phyloP scores from a whole-genome alignment of 2,888 invertebrate genomes.

The Nephrotoma flavescens region DNA sequence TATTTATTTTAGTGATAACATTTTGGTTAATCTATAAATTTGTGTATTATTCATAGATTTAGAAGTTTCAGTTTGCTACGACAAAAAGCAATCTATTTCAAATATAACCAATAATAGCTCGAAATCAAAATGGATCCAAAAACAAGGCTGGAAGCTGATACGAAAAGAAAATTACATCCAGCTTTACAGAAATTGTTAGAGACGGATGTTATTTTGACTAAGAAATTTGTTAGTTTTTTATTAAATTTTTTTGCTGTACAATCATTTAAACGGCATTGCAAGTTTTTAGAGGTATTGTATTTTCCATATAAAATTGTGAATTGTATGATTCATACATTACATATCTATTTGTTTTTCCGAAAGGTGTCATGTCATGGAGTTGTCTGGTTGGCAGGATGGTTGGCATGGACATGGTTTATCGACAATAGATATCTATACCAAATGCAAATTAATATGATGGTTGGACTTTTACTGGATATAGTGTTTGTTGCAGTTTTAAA shows the following conservation, averaged over 20 bases:
- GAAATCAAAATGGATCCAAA: constrained; percentile 1
- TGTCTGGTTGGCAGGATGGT: constrained; percentile 65
- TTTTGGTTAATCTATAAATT: too few relatives aligned
- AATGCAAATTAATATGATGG: constrained; percentile 71
- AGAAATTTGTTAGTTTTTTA: constrained; percentile 20
- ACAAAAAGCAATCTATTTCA: neutral
- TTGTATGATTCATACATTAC: neutral
- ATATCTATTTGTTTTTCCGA: constrained; percentile 9
- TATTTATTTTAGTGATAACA: too few relatives aligned
- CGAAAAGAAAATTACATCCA: constrained; percentile 7
- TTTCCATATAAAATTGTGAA: neutral
- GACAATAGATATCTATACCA: constrained; percentile 54
- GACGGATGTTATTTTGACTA: constrained; percentile 23
- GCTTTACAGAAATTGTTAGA: constrained; percentile 17
- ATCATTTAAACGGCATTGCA: constrained; percentile 23
- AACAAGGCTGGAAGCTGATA: neutral
- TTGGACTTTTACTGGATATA: constrained; percentile 67
- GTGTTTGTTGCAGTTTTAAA: constrained; percentile 61
- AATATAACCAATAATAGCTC: neutral
- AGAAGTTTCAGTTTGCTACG: too few relatives aligned
- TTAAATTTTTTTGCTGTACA: constrained; percentile 22
- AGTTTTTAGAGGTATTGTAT: constrained; percentile 20
- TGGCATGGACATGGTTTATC: constrained; percentile 63
- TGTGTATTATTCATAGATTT: too few relatives aligned
- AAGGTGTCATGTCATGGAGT: constrained; percentile 80